A percentile compares a stretch with the other conserved stretches of the same genome.
Conservation (phyloP, 1,140 invertebrate genomes). For the Drosophila tani region DNA sequence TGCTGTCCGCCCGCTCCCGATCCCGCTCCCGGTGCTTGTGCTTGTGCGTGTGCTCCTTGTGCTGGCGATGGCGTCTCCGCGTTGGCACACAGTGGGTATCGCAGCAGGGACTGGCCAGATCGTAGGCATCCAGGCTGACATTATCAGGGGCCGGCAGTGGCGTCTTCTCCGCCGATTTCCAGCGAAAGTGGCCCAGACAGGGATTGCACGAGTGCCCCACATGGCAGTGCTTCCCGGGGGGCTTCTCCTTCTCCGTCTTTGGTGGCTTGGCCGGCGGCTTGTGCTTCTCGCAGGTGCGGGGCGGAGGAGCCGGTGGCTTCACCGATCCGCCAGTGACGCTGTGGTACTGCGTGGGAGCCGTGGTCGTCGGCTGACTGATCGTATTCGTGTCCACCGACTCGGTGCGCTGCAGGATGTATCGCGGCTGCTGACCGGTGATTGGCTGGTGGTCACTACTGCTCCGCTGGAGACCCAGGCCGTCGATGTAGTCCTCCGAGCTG, state of each 20-base stretch:
- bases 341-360: slow-evolving; percentile 69
- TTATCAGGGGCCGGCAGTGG: slow-evolving; percentile 86
- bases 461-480: slow-evolving; percentile 87
- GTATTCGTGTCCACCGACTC: slow-evolving; percentile 69
- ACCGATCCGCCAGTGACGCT: slow-evolving; percentile 30
- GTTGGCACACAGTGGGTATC: slow-evolving; percentile 93
- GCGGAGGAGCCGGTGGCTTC: slow-evolving; percentile 76
- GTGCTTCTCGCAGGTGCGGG: slow-evolving; percentile 81
- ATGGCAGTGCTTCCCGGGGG: slow-evolving; percentile 80
- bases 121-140: slow-evolving; percentile 92
- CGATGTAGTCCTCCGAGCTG: slow-evolving; percentile 87
- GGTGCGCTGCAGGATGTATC: slow-evolving; percentile 64
- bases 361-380: slow-evolving; percentile 65
- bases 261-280: slow-evolving; percentile 71
- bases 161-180: slow-evolving; percentile 76
- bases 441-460: slow-evolving; percentile 86
- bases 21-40: slow-evolving; percentile 85
- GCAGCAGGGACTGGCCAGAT: slow-evolving; percentile 93
- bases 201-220: slow-evolving; percentile 90
- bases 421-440: slow-evolving; percentile 36
- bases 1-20: slow-evolving; percentile 59
- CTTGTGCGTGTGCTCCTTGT: slow-evolving; percentile 88
- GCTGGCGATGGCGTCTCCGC: slow-evolving; percentile 87
- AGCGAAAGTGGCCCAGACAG: slow-evolving; percentile 87
- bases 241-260: slow-evolving; percentile 67